These are phyloP conservation scores for Odontomachus brunneus DNA, from an alignment of 1,140 invertebrate genomes.

Conservation along the genomic window DNA sequence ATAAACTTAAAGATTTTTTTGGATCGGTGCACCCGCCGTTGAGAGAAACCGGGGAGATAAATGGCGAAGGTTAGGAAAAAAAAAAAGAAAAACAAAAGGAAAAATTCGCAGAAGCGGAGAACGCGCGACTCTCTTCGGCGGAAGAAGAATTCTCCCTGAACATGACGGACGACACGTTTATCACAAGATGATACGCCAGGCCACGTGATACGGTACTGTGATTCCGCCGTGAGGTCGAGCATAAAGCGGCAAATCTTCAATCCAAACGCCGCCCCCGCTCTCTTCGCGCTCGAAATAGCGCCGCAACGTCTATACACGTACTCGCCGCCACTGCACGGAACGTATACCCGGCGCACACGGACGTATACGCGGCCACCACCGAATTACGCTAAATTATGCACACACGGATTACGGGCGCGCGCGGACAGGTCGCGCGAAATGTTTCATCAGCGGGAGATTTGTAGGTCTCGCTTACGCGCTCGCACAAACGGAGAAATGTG, in stretches of 20 bases:
- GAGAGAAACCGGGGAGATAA: too few species aligned
- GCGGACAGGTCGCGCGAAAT: conserved; percentile 11
- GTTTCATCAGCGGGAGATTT: neutral
- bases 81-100: too few species aligned
- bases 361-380: neutral
- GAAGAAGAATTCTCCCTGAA: neutral
- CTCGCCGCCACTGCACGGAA: conserved; percentile 63
- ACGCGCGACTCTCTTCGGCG: neutral
- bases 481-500: too few species aligned
- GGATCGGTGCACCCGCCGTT: too few species aligned
- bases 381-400: conserved; percentile 63
- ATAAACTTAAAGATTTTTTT: too few species aligned
- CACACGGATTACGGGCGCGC: neutral
- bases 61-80: too few species aligned
- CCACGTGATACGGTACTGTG: conserved; percentile 51
- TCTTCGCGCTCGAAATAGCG: conserved; percentile 79
- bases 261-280: conserved; percentile 80
- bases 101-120: too few species aligned
- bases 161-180: neutral
- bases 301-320: conserved; percentile 78
- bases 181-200: conserved; percentile 4
- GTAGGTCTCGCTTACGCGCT: too few species aligned
- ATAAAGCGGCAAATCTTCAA: conserved; percentile 77
- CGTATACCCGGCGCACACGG: conserved; percentile 46
- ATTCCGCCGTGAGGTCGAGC: conserved; percentile 67